Evolutionary conservation across 64 coral and sea anemone genomes (phyloP).

Genomic region (Acropora yongei): DNA sequence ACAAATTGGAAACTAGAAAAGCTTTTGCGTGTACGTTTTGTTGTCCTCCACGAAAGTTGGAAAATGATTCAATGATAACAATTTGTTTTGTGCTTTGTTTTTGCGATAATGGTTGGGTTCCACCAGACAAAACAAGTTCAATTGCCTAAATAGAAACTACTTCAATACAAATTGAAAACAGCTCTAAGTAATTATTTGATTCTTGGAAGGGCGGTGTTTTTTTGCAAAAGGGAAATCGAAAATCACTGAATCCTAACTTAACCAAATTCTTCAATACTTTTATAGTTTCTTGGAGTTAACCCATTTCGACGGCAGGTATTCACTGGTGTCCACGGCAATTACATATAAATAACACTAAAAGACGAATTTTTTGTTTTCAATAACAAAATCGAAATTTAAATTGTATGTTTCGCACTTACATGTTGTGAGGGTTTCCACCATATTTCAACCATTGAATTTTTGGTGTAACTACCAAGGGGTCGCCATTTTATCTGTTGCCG

Average conservation of each 20-base stretch:
- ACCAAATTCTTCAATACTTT: conserved; percentile 35
- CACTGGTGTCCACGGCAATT: conserved; percentile 5
- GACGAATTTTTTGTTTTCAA: background rate
- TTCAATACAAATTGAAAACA: no score
- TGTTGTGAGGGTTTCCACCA: conserved; percentile 1
- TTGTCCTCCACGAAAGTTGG: no score
- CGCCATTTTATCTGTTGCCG: conserved; percentile 26
- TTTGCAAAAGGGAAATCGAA: background rate
- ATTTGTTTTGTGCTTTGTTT: no score
- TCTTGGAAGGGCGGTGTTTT: background rate
- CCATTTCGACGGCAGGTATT: conserved; percentile 25
- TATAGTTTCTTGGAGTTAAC: background rate
- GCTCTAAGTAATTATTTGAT: background rate
- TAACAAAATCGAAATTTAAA: background rate
- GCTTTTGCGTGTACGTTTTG: no score
- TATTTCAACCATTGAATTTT: background rate
- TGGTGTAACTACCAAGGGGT: background rate
- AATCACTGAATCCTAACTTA: background rate
- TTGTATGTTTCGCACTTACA: background rate
- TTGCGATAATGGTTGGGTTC: no score
- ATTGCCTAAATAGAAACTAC: no score
- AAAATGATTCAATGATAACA: no score
- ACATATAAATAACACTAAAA: background rate
- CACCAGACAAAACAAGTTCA: no score
- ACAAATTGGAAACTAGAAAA: no score